Conservation (phyloP, 1,140 invertebrate genomes). For the Lepidurus apus region DNA sequence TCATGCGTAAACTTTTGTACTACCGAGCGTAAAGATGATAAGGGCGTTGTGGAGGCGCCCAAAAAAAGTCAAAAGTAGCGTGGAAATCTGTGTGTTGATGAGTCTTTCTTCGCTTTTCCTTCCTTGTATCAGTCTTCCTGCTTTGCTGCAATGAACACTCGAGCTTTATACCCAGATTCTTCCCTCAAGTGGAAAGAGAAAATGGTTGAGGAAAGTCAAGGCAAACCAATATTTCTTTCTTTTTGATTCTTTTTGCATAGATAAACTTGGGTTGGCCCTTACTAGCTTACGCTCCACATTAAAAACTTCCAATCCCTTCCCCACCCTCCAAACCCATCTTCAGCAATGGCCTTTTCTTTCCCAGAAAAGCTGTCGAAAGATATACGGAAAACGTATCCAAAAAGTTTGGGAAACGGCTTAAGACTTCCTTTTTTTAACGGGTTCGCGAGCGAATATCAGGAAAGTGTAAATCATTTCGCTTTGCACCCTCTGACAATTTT, state of each 20-base stretch:
- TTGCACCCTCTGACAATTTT: not conserved
- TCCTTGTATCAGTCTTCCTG: not conserved
- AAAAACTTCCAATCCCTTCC: slow-evolving; percentile 4
- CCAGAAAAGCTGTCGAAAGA: not conserved
- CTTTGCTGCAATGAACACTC: slow-evolving; percentile 15
- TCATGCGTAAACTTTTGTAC: slow-evolving; percentile 19
- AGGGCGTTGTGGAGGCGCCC: not conserved
- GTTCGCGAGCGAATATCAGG: slow-evolving; percentile 8
- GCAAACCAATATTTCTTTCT: not conserved
- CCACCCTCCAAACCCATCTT: not conserved
- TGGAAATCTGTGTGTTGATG: not conserved
- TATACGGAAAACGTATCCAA: slow-evolving; percentile 9
- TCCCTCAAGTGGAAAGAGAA: slow-evolving; percentile 1
- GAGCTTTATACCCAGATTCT: not conserved
- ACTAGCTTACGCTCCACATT: not conserved
- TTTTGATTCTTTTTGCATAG: not conserved
- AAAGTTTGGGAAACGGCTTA: not conserved
- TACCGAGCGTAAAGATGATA: slow-evolving; percentile 15
- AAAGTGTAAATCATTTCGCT: not conserved
- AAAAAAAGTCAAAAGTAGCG: not conserved
- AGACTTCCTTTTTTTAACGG: slow-evolving; percentile 19
- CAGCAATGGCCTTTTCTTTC: not conserved
- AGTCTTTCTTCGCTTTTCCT: not conserved
- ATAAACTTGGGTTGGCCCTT: not conserved
- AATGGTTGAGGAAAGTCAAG: slow-evolving; percentile 5